Conservation (phyloP, 92 coral and sea anemone genomes). For the Montipora capitata region DNA sequence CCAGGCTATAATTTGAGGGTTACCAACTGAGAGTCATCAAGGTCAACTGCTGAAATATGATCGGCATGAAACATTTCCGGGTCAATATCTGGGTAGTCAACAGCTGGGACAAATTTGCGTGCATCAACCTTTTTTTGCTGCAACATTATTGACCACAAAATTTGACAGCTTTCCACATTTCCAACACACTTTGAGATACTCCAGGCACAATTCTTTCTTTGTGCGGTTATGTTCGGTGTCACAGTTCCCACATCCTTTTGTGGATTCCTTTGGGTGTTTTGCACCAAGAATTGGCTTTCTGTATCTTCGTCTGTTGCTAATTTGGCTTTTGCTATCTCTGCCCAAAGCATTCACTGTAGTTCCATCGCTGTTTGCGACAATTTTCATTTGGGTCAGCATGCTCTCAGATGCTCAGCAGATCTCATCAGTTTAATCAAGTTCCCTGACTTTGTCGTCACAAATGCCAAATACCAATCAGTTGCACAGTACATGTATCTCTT, state of each 20-base stretch:
- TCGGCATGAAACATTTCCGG: background rate
- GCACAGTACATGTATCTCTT: slow-evolving; percentile 25
- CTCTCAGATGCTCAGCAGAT: slow-evolving; percentile 70
- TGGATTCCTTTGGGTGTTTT: too few relatives aligned
- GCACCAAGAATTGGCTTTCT: too few relatives aligned
- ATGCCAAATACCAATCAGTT: background rate
- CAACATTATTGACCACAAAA: background rate
- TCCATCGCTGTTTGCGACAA: slow-evolving; percentile 13
- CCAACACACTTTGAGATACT: slow-evolving; percentile 33
- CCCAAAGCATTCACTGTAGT: background rate
- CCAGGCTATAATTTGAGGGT: too few relatives aligned
- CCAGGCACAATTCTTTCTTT: background rate
- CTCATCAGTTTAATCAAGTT: slow-evolving; percentile 44
- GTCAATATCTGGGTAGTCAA: background rate
- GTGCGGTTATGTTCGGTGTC: too few relatives aligned
- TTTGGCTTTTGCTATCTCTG: too few relatives aligned
- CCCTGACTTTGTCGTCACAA: slow-evolving; percentile 48
- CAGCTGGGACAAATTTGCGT: background rate
- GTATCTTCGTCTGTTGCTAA: too few relatives aligned
- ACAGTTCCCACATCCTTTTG: too few relatives aligned
- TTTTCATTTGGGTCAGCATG: slow-evolving; percentile 61
- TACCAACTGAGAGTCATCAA: too few relatives aligned
- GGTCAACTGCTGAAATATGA: background rate
- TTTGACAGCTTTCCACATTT: background rate
- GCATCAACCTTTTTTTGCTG: background rate